A percentile compares a stretch with the other conserved stretches of the same genome.
phyloP scores from a whole-genome alignment of 2,888 invertebrate genomes.

The Dorcus hopei region DNA sequence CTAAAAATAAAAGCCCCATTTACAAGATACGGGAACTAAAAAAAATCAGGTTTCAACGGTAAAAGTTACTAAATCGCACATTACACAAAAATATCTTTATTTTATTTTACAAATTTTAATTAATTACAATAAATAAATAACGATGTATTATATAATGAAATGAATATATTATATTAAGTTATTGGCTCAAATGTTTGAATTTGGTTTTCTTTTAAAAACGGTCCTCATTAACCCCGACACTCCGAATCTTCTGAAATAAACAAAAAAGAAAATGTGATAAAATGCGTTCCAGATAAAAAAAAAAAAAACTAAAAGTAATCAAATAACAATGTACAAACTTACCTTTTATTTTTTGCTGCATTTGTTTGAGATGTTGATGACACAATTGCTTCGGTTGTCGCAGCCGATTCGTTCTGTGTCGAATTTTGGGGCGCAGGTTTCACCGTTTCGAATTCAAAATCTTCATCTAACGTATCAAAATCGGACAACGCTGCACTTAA shows the following conservation, averaged over 20 bases:
- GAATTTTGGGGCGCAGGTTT: conserved; percentile 4
- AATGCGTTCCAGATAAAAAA: neutral
- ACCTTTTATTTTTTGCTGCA: neutral
- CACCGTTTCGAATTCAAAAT: conserved; percentile 19
- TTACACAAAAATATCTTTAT: too few relatives aligned
- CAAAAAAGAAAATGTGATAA: neutral
- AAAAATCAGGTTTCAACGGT: too few relatives aligned
- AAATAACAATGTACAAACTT: neutral
- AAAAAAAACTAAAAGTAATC: neutral
- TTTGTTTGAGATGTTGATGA: neutral
- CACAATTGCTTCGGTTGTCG: neutral
- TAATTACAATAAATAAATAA: too few relatives aligned
- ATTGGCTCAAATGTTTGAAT: too few relatives aligned
- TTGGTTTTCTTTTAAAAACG: neutral
- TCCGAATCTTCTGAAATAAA: neutral
- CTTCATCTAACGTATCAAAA: conserved; percentile 28
- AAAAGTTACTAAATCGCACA: too few relatives aligned
- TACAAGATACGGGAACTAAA: too few relatives aligned
- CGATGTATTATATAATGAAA: too few relatives aligned
- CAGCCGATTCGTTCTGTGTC: neutral
- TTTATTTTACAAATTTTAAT: too few relatives aligned
- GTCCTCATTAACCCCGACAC: neutral
- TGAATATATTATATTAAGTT: too few relatives aligned
- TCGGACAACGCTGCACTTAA: conserved; percentile 55
- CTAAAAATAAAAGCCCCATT: too few relatives aligned